A percentile compares a stretch with the other conserved stretches of the same genome.
These are phyloP conservation scores for Casuarius casuarius DNA, from an alignment of 2,113 vertebrate species.

Conservation along the genomic window DNA sequence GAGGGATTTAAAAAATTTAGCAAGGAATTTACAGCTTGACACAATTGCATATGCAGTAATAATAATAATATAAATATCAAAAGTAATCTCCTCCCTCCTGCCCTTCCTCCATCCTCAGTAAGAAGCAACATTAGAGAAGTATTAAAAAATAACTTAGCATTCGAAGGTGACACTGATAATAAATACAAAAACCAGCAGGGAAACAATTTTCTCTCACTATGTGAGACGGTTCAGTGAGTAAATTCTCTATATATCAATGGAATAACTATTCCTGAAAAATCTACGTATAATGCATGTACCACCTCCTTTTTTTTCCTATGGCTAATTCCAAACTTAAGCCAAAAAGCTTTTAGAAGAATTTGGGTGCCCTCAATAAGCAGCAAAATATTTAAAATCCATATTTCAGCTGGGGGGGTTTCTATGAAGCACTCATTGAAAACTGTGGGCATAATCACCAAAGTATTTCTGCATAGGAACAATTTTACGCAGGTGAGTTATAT, in stretches of 20 bases:
- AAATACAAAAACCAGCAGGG: background rate
- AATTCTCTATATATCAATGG: background rate
- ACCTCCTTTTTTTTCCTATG: background rate
- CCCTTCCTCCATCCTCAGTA: conserved; percentile 1
- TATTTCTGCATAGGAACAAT: background rate
- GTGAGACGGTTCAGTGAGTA: background rate
- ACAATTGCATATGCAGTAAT: conserved; percentile 58
- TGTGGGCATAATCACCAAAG: accelerated
- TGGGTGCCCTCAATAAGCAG: background rate
- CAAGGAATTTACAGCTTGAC: conserved; percentile 71
- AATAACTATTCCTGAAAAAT: background rate
- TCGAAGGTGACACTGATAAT: background rate
- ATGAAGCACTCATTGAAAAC: background rate
- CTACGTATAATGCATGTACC: background rate
- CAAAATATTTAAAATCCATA: background rate
- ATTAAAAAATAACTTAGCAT: conserved; percentile 19
- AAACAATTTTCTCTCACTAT: background rate
- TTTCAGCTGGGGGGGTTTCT: background rate
- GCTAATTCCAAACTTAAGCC: background rate
- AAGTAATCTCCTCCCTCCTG: background rate
- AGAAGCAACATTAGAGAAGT: conserved; percentile 27
- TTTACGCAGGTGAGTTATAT: background rate
- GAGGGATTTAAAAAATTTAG: conserved; percentile 71
- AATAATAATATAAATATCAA: conserved; percentile 54
- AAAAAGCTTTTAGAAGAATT: conserved; percentile 7